Base-by-base conservation (phyloP, 2,888 invertebrate species). In the Baccha elongata region DNA sequence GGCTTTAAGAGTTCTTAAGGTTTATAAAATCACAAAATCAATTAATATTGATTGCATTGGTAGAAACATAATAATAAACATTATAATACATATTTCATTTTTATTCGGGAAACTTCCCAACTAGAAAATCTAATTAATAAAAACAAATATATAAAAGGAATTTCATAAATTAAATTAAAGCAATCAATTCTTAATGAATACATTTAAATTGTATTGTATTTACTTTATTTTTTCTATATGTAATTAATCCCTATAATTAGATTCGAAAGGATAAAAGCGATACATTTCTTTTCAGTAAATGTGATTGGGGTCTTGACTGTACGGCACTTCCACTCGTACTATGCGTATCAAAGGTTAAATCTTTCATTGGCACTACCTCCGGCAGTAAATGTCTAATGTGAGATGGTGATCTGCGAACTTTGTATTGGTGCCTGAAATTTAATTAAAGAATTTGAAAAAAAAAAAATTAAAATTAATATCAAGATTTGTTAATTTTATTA, bases 231-330 rank as follows among this genome's bases (percentile, higher is more conserved):
- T 23, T 19, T 44, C 29, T 44, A 44, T 55, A 55, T 62, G 68
- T 80, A 68, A 58, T 11, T 40, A 40, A n/a, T n/a, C n/a, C n/a
- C n/a, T n/a, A 23, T 44, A 60, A 74, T 72, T 86, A 90, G 87
- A 90, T 90, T 86, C 90, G 90, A 88, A 90, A 90, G 68, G 90
- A 90, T 86, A 90, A 87, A 86, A 90, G 88, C 78, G 90, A 90
- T 71, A 88, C 88, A 87, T 90, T 90, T 76, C 90, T 88, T 85
- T 89, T 89, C 50, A 91, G 87, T 86, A 90, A 83, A 78, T 88
- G 87, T 76, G 86, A 86, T 67, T 89, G 88, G 37, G 89, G 88
- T 84, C 87, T 71, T 72, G 85, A 85, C 73, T 85, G 85, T 65
- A 85, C 69, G 42, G 74, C 76, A 85, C 84, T 85, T 4, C 88